Evolutionary conservation across 2,113 vertebrate genomes (phyloP).

Genomic region (Zosterops borbonicus): DNA sequence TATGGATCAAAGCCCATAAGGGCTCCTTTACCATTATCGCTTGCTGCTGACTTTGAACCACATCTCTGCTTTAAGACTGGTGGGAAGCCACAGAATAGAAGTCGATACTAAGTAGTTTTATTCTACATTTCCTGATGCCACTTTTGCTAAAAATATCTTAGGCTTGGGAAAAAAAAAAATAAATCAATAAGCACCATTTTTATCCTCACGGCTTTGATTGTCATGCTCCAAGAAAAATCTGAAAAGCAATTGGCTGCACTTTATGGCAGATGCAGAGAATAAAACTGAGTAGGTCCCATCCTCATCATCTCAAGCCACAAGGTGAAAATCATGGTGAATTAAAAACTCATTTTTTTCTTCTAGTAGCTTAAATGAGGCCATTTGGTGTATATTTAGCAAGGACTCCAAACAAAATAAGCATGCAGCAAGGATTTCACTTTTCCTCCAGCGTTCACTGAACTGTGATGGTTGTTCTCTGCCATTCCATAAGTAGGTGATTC

Average conservation of each 20-base stretch:
- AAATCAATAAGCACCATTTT: constrained; percentile 43
- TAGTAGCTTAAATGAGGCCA: neutral
- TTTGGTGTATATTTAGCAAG: neutral
- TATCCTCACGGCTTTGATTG: constrained; percentile 10
- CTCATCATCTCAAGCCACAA: neutral
- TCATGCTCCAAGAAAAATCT: constrained; percentile 1
- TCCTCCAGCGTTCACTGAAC: neutral
- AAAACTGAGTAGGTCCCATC: neutral
- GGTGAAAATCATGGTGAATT: neutral
- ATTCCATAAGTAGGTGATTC: neutral
- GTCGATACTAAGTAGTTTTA: constrained; percentile 27
- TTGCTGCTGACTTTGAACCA: constrained; percentile 18
- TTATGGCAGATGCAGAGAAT: neutral
- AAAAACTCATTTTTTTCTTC: neutral
- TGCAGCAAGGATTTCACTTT: neutral
- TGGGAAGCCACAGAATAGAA: constrained; percentile 28
- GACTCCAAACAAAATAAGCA: neutral
- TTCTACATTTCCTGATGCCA: constrained; percentile 31
- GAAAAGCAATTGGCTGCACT: constrained; percentile 33
- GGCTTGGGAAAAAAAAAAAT: neutral
- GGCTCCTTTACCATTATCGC: neutral
- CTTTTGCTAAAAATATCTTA: constrained; percentile 51
- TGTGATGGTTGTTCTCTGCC: neutral
- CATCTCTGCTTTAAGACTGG: neutral
- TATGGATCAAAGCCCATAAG: neutral